Percentiles rank a stretch among this genome's conserved stretches.
Conservation (phyloP, 2,797 vertebrate species). For the Acrossocheilus wenchowensis region DNA sequence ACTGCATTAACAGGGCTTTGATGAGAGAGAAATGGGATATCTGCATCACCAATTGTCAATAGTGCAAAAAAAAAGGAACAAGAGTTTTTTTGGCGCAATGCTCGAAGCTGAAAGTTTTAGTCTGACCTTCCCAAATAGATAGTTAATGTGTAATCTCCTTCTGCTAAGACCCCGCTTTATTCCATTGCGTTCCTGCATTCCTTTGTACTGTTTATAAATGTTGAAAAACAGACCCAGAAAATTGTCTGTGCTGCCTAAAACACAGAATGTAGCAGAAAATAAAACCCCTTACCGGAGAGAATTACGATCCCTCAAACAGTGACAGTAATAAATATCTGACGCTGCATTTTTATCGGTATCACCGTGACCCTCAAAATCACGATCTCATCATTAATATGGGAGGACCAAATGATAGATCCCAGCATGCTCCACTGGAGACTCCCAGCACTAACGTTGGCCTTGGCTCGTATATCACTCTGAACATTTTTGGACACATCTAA, state of each 20-base stretch:
- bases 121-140: background rate
- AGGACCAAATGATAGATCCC: slow-evolving; percentile 80
- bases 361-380: slow-evolving; percentile 79
- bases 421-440: slow-evolving; percentile 77
- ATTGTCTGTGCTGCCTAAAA: slow-evolving; percentile 27
- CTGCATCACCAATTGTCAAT: slow-evolving; percentile 24
- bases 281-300: slow-evolving; percentile 76
- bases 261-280: slow-evolving; percentile 57
- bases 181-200: background rate
- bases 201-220: background rate
- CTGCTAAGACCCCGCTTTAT: background rate
- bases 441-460: slow-evolving; percentile 75
- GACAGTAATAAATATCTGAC: slow-evolving; percentile 79
- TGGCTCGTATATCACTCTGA: slow-evolving; percentile 78
- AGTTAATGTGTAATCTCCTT: background rate
- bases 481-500: slow-evolving; percentile 68
- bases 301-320: slow-evolving; percentile 75
- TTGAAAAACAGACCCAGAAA: background rate
- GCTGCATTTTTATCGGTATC: slow-evolving; percentile 78
- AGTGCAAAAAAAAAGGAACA: background rate
- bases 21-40: slow-evolving; percentile 27
- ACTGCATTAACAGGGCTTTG: slow-evolving; percentile 38
- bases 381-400: slow-evolving; percentile 83
- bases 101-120: background rate
- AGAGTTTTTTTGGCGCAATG: background rate